Conservation (phyloP, 2,797 vertebrate genomes). For the Natrix natrix region DNA sequence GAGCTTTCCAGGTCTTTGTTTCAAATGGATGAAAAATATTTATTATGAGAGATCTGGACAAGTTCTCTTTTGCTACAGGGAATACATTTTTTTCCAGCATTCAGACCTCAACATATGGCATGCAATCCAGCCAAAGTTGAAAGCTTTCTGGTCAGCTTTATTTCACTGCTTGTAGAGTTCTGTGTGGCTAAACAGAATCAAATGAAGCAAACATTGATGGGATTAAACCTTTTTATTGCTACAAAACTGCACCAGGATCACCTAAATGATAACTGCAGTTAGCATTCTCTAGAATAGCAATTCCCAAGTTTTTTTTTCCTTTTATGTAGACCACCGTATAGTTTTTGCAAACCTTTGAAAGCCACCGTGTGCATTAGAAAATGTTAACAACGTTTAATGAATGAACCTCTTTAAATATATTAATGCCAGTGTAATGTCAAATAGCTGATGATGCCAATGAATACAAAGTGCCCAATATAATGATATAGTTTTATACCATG, state of each 20-base stretch:
- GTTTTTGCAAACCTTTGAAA: not conserved
- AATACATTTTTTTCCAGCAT: not conserved
- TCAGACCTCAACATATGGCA: not conserved
- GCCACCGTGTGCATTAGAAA: not conserved
- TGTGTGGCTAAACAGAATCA: not conserved
- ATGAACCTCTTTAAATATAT: not conserved
- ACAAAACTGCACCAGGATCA: not conserved
- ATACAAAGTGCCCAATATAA: not conserved
- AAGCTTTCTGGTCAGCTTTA: not conserved
- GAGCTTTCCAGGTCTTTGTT: not conserved
- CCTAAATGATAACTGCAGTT: not conserved
- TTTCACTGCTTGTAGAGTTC: not conserved
- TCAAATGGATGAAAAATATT: constrained; percentile 3
- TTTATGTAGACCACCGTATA: not conserved
- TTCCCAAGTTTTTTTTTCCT: not conserved
- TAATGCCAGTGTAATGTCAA: not conserved
- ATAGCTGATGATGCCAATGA: not conserved
- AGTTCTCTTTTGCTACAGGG: not conserved
- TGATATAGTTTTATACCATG: not conserved
- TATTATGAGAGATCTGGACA: not conserved
- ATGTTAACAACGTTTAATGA: not conserved
- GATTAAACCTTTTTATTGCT: not conserved
- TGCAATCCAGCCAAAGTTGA: not conserved
- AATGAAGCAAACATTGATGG: too few species aligned
- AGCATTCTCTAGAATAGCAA: not conserved